phyloP scores from a whole-genome alignment of 2,113 vertebrate genomes.

The Osmerus eperlanus region DNA sequence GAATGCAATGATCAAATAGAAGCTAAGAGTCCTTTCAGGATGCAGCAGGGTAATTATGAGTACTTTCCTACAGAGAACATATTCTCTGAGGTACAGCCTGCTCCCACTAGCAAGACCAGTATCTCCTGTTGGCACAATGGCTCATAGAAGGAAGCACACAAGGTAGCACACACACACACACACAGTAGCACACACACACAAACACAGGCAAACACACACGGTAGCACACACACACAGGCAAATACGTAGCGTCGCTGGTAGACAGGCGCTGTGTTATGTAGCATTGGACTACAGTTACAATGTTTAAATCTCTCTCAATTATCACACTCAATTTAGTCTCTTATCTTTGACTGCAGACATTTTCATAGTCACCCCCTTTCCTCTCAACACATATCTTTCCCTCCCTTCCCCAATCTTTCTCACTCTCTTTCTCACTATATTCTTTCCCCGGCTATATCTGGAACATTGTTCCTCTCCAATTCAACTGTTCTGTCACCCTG shows the following conservation, averaged over 20 bases:
- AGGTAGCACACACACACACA: not conserved
- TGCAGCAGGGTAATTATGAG: constrained; percentile 2
- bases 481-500: not conserved
- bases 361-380: not conserved
- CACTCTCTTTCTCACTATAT: constrained; percentile 9
- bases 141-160: not conserved
- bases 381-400: too few relatives aligned
- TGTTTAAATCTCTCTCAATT: not conserved
- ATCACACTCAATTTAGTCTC: not conserved
- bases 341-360: not conserved
- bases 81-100: not conserved
- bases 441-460: constrained; percentile 11
- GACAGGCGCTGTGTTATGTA: not conserved
- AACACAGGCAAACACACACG: too few relatives aligned
- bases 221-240: not conserved
- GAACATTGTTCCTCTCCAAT: not conserved
- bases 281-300: not conserved
- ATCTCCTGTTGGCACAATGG: constrained; percentile 9
- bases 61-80: constrained; percentile 3
- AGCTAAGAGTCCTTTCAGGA: constrained; percentile 18
- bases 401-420: not conserved
- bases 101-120: constrained; percentile 10
- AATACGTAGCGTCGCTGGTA: not conserved
- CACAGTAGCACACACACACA: too few relatives aligned
- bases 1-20: constrained; percentile 15